Evolutionary conservation across 2,888 invertebrate species (phyloP).

Genomic region (Thera britannica): DNA sequence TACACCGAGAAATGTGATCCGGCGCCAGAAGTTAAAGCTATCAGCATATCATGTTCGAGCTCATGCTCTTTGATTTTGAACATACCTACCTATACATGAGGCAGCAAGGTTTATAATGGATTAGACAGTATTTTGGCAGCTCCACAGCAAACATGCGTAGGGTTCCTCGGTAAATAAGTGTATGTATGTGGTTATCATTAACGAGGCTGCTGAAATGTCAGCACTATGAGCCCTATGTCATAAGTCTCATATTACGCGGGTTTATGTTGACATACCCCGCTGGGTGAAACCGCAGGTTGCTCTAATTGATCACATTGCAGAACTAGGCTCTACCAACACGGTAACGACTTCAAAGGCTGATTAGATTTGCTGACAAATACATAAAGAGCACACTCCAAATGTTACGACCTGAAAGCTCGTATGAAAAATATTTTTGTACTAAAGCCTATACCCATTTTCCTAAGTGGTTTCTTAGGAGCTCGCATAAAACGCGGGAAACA

Average conservation of each 20-base stretch:
- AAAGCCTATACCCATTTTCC: conserved; percentile 31
- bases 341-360: conserved; percentile 5
- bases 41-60: conserved; percentile 31
- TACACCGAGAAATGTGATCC: conserved; percentile 58
- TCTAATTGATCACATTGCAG: conserved; percentile 44
- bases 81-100: conserved; percentile 17
- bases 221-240: conserved; percentile 37
- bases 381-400: conserved; percentile 18
- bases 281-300: conserved; percentile 41
- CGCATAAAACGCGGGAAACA: conserved; percentile 37
- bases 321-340: conserved; percentile 9
- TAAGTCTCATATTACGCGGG: conserved; percentile 44
- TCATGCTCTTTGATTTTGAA: conserved; percentile 28
- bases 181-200: conserved; percentile 29
- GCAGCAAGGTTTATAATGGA: conserved; percentile 17
- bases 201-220: conserved; percentile 37
- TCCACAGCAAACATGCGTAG: conserved; percentile 19
- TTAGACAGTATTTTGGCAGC: conserved; percentile 14
- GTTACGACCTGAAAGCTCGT: conserved; percentile 10
- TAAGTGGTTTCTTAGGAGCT: conserved; percentile 40
- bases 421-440: conserved; percentile 26
- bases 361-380: conserved; percentile 17
- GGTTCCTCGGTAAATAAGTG: conserved; percentile 26
- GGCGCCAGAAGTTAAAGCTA: conserved; percentile 53
- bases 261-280: conserved; percentile 36